Base-by-base conservation (phyloP, 1,140 invertebrate species). In the Zeugodacus cucurbitae region DNA sequence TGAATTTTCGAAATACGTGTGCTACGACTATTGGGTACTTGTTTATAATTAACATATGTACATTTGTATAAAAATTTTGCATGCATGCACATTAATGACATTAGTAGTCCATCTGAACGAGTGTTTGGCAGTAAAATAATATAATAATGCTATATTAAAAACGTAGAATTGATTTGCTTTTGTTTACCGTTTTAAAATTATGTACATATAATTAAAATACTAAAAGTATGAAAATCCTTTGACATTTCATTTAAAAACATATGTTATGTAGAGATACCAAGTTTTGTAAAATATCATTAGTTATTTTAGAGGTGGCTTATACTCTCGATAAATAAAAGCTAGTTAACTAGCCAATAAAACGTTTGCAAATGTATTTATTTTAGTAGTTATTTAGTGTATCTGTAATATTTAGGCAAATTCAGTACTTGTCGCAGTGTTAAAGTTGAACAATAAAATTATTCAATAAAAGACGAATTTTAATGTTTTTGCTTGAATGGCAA, bases 401-500 rank as follows among this genome's bases (percentile, higher is more conserved):
- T 17, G 14, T 4, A 54, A 54, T 54, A 4, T 54, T 3, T 14
- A 54, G 11, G 11, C 14, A 14, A 54, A 54, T 54, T 20, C 3
- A 17, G 14, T 4, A 2, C 14, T 54, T 54, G 3, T 10, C 14
- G 20, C 3, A 54, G 48, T 54, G 17, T 1, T 20, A 54, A 54
- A 54, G 11, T 20, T 54, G 14, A 54, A 54, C 48, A 54, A 54
- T 14, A 1, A 17, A 54, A 54, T 20, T 3, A 17, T 20, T 54
- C 14, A 54, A 54, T 10, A 54, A 54, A 54, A 54, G 14, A 17
- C 48, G 58, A n/a, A 3, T 62, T 26, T n/a, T 62, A 10, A 62
- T 4, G 62, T 62, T 82, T 48, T 67, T 34, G 22, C 85, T 82
- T 70, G n/a, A 67, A 54, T 57, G 88, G 88, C 88, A 64, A 89